A percentile compares a stretch with the other conserved stretches of the same genome.
These are phyloP conservation scores for Ceuthmochares aereus DNA, from an alignment of 2,113 vertebrate species.

Conservation along the genomic window DNA sequence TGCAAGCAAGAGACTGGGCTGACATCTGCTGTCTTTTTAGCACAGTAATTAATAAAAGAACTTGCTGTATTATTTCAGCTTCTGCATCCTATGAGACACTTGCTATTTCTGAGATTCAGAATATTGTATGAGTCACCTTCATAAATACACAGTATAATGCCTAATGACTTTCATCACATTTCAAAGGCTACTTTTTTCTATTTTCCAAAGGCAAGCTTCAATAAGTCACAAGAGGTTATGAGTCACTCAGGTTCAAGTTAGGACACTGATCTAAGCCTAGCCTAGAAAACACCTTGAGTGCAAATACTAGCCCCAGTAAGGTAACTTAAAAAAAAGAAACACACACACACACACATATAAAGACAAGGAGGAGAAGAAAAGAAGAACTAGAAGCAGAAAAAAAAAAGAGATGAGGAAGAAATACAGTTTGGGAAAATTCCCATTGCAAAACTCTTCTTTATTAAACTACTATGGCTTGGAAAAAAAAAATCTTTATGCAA, in stretches of 20 bases:
- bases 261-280: not conserved
- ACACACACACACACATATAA: no score
- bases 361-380: rapidly evolving
- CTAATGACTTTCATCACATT: not conserved
- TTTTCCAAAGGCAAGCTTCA: not conserved
- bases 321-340: not conserved
- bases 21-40: not conserved
- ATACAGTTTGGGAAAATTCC: not conserved
- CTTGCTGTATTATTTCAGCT: not conserved
- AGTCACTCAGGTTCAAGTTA: not conserved
- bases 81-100: not conserved
- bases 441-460: not conserved
- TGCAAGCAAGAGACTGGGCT: not conserved
- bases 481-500: not conserved
- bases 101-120: not conserved
- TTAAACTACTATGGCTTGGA: not conserved
- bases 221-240: not conserved
- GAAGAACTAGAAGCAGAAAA: not conserved
- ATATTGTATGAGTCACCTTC: not conserved
- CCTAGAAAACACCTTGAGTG: not conserved
- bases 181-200: not conserved
- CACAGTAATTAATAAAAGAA: not conserved
- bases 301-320: not conserved
- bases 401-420: not conserved
- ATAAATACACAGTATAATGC: not conserved